Conservation (phyloP, 2,797 vertebrate genomes). For the Trachurus trachurus region DNA sequence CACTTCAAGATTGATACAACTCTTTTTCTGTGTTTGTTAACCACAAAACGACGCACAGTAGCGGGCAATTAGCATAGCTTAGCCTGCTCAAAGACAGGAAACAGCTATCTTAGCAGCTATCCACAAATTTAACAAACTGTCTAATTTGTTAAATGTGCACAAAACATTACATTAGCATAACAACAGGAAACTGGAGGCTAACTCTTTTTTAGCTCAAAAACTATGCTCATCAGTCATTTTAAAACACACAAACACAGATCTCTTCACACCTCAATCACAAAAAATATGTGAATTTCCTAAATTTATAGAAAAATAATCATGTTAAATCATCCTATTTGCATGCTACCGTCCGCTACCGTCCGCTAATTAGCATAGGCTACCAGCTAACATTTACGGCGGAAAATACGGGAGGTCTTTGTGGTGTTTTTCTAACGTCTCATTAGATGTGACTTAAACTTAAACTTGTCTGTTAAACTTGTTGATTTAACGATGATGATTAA, state of each 20-base stretch:
- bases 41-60: neutral
- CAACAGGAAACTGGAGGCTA: neutral
- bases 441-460: no score
- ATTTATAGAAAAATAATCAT: no score
- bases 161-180: neutral
- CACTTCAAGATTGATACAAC: neutral
- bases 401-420: no score
- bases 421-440: no score
- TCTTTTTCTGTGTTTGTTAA: neutral
- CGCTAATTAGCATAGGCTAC: neutral
- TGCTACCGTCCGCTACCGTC: neutral
- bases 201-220: neutral
- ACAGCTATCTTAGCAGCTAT: neutral
- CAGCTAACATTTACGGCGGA: no score
- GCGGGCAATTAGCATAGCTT: neutral
- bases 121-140: neutral
- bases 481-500: no score
- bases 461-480: no score
- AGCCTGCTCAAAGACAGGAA: neutral
- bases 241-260: neutral
- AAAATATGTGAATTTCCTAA: no score
- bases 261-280: no score
- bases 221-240: neutral
- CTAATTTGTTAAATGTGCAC: neutral
- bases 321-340: neutral